Evolutionary conservation across 2,797 vertebrate species (phyloP).

Genomic region (Premnoplex brunnescens): DNA sequence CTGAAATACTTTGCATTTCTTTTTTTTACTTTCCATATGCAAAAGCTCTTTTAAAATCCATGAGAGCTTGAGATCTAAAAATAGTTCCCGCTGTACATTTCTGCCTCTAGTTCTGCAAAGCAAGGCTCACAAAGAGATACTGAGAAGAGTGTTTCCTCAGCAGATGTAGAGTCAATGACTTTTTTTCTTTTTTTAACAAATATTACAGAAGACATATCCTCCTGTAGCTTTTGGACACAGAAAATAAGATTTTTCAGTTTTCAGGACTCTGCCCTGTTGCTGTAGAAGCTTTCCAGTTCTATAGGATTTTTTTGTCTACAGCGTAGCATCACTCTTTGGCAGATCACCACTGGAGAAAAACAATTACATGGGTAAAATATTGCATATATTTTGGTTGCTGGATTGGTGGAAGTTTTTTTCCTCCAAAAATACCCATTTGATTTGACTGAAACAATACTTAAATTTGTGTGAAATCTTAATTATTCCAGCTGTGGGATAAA

Average conservation of each 20-base stretch:
- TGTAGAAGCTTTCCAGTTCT: neutral
- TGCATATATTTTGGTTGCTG: neutral
- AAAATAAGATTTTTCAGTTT: neutral
- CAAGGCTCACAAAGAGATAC: slow-evolving; percentile 3
- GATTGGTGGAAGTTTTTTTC: neutral
- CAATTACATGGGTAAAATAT: neutral
- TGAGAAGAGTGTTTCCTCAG: neutral
- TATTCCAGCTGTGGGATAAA: neutral
- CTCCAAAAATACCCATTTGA: neutral
- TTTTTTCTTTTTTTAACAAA: neutral
- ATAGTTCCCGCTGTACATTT: slow-evolving; percentile 7
- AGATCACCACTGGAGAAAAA: neutral
- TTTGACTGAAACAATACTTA: slow-evolving; percentile 2
- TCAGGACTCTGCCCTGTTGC: neutral
- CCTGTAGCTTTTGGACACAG: neutral
- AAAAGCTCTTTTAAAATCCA: slow-evolving; percentile 58
- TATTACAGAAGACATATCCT: neutral
- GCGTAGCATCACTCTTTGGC: neutral
- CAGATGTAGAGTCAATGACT: neutral
- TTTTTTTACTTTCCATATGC: slow-evolving; percentile 54
- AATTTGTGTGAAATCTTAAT: neutral
- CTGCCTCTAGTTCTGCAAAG: slow-evolving; percentile 42
- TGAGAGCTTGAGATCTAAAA: slow-evolving; percentile 52
- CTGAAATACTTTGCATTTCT: slow-evolving; percentile 50
- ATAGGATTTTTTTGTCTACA: neutral